phyloP scores from a whole-genome alignment of 2,888 invertebrate genomes.

The Lasius fuliginosus region DNA sequence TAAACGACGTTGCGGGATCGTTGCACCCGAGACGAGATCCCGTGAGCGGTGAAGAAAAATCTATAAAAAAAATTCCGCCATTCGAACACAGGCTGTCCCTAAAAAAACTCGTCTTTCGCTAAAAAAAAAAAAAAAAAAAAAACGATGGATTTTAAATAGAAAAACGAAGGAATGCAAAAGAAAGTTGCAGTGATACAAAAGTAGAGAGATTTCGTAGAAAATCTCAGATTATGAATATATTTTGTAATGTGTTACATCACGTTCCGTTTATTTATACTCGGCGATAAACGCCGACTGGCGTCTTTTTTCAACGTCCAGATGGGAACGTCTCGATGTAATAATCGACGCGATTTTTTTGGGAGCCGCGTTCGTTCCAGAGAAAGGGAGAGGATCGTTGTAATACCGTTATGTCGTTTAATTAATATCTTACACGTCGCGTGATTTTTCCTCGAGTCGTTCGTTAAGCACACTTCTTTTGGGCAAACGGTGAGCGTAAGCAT shows the following conservation, averaged over 20 bases:
- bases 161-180: not conserved
- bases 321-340: slow-evolving; percentile 28
- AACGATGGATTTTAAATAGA: not conserved
- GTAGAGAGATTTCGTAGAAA: not conserved
- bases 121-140: not conserved
- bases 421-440: slow-evolving; percentile 39
- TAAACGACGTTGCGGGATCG: slow-evolving; percentile 63
- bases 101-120: not conserved
- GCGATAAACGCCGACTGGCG: not conserved
- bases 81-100: not conserved
- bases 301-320: not conserved
- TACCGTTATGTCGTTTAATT: slow-evolving; percentile 41
- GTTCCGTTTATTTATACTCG: slow-evolving; percentile 7
- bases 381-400: slow-evolving; percentile 15
- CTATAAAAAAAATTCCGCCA: not conserved
- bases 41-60: not conserved
- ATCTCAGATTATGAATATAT: slow-evolving; percentile 4
- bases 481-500: not conserved
- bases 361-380: slow-evolving; percentile 8
- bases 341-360: slow-evolving; percentile 38
- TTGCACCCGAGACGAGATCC: slow-evolving; percentile 61
- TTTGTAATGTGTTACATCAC: slow-evolving; percentile 6
- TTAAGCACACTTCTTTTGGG: slow-evolving; percentile 36
- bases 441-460: slow-evolving; percentile 11
- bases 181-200: not conserved